Conservation (phyloP, 2,888 invertebrate genomes). For the Pyrochroa serraticornis region DNA sequence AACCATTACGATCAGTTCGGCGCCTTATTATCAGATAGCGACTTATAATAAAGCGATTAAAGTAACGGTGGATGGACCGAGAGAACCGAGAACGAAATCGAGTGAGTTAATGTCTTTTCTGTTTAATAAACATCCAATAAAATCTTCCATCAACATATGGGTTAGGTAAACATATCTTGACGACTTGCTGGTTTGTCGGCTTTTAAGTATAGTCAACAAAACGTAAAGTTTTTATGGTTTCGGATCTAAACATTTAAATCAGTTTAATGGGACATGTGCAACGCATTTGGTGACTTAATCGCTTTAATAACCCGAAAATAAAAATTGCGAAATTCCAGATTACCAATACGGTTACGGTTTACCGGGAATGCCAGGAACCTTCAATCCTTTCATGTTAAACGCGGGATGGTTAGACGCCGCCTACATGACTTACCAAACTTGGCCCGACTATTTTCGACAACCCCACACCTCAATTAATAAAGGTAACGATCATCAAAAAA, state of each 20-base stretch:
- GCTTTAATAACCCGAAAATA: constrained; percentile 35
- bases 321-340: constrained; percentile 61
- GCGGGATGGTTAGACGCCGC: constrained; percentile 87
- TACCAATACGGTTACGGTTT: constrained; percentile 77
- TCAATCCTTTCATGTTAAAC: constrained; percentile 80
- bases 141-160: constrained; percentile 42
- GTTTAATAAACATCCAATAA: constrained; percentile 44
- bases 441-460: constrained; percentile 71
- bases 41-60: constrained; percentile 97
- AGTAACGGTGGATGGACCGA: constrained; percentile 98
- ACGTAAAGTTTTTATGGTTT: constrained; percentile 39
- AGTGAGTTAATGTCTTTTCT: constrained; percentile 69
- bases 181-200: constrained; percentile 51
- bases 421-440: constrained; percentile 72
- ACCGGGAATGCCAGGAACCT: constrained; percentile 68
- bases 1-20: constrained; percentile 88
- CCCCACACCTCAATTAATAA: constrained; percentile 47
- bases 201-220: constrained; percentile 41
- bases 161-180: constrained; percentile 49
- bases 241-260: constrained; percentile 42
- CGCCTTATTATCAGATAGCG: constrained; percentile 81
- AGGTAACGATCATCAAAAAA: constrained; percentile 44
- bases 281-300: constrained; percentile 42
- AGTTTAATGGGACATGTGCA: constrained; percentile 43
- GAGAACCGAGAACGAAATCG: constrained; percentile 96